Evolutionary conservation across 2,113 vertebrate genomes (phyloP).

Genomic region (Pteropus alecto): DNA sequence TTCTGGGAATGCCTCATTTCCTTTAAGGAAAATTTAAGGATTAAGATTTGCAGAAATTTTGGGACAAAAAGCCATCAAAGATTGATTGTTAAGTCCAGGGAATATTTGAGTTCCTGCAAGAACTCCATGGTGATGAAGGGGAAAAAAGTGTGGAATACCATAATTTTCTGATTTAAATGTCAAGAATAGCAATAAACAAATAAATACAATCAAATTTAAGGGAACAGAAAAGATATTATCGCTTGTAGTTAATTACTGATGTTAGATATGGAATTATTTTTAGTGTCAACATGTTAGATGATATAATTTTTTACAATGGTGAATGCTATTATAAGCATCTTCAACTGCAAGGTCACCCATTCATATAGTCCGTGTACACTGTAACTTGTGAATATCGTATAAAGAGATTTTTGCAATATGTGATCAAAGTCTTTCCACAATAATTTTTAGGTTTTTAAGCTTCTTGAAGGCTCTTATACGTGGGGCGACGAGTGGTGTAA

Average conservation of each 20-base stretch:
- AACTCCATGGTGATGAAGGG: background rate
- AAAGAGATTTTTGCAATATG: background rate
- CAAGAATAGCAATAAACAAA: conserved; percentile 25
- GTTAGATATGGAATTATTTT: background rate
- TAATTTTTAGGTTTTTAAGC: background rate
- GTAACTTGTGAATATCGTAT: background rate
- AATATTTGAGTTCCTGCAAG: background rate
- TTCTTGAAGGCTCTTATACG: background rate
- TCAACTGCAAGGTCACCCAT: background rate
- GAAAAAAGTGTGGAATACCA: background rate
- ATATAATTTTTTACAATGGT: background rate
- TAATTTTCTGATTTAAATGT: conserved; percentile 1
- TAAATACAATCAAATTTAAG: background rate
- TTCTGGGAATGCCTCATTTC: background rate
- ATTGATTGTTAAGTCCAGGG: background rate
- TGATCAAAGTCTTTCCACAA: background rate
- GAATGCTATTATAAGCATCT: background rate
- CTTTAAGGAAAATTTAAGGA: background rate
- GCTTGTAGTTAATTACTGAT: background rate
- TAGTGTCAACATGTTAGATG: background rate
- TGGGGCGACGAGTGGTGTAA: background rate
- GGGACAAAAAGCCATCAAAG: background rate
- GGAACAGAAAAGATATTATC: background rate
- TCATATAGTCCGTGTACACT: rapidly evolving
- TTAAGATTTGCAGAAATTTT: background rate